Conservation (phyloP, 2,888 invertebrate species). For the Globia sparganii region DNA sequence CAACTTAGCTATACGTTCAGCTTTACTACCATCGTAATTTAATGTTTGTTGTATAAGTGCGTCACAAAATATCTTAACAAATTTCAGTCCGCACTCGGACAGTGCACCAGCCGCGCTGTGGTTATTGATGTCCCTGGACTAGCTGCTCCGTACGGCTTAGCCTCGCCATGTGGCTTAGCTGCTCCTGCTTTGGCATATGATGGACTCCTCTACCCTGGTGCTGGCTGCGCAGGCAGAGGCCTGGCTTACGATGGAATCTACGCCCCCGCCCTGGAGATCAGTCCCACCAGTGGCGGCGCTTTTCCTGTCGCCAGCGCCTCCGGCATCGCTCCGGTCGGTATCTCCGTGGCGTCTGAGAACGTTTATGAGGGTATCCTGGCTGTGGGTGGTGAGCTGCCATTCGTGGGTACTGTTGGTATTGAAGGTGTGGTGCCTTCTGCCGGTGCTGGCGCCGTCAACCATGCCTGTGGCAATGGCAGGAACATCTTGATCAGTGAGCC, state of each 20-base stretch:
- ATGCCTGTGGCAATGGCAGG: conserved; percentile 74
- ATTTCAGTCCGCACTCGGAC: conserved; percentile 38
- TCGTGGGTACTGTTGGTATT: conserved; percentile 73
- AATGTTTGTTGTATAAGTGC: too few species aligned
- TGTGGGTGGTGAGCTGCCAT: conserved; percentile 72
- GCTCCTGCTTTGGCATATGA: conserved; percentile 6
- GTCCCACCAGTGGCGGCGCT: conserved; percentile 48
- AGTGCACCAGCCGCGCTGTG: conserved; percentile 42
- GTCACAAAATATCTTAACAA: background rate
- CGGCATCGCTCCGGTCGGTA: conserved; percentile 30
- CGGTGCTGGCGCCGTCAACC: conserved; percentile 73
- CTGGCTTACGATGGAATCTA: conserved; percentile 25
- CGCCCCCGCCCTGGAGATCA: conserved; percentile 26
- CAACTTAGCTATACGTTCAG: too few species aligned
- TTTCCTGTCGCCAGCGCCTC: conserved; percentile 44
- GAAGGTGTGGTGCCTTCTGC: conserved; percentile 74
- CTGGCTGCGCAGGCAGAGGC: conserved; percentile 12
- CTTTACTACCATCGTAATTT: too few species aligned
- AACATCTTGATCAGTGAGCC: conserved; percentile 63
- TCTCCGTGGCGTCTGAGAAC: conserved; percentile 58
- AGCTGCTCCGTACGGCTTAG: conserved; percentile 17
- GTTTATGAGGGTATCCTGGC: conserved; percentile 60
- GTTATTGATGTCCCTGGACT: conserved; percentile 34
- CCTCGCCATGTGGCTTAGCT: conserved; percentile 9
- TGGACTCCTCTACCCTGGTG: background rate